A percentile compares a stretch with the other conserved stretches of the same genome.
phyloP scores from a whole-genome alignment of 2,888 invertebrate species.

The Cacoxenus indagator region DNA sequence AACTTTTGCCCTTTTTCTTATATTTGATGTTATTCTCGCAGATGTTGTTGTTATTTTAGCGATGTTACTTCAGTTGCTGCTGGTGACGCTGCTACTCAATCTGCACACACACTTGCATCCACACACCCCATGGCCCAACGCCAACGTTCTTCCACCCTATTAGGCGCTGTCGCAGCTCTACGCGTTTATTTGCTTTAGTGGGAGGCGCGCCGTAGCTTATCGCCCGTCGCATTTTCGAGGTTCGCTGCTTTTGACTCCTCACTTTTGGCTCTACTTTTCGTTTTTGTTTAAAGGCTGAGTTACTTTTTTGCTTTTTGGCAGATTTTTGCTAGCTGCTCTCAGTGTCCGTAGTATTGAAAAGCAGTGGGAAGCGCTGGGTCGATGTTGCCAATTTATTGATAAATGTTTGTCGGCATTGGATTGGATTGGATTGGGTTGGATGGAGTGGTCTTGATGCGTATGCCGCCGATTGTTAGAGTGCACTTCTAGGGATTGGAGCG shows the following conservation, averaged over 20 bases:
- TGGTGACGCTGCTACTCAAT: background rate
- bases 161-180: conserved; percentile 18
- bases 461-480: no score
- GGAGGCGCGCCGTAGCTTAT: no score
- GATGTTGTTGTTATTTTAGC: background rate
- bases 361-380: background rate
- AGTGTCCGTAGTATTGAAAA: background rate
- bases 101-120: background rate
- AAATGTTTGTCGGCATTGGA: conserved; percentile 13
- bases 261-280: background rate
- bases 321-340: background rate
- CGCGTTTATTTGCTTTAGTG: conserved; percentile 11
- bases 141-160: no score
- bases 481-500: no score
- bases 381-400: conserved; percentile 21
- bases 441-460: no score
- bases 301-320: background rate
- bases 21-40: background rate
- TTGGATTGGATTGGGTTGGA: no score
- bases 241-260: background rate
- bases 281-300: background rate
- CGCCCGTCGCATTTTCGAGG: background rate
- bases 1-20: conserved; percentile 15
- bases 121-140: background rate
- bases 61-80: background rate